Evolutionary conservation across 2,797 vertebrate genomes (phyloP).

Genomic region (Sphenopsis melanotis): DNA sequence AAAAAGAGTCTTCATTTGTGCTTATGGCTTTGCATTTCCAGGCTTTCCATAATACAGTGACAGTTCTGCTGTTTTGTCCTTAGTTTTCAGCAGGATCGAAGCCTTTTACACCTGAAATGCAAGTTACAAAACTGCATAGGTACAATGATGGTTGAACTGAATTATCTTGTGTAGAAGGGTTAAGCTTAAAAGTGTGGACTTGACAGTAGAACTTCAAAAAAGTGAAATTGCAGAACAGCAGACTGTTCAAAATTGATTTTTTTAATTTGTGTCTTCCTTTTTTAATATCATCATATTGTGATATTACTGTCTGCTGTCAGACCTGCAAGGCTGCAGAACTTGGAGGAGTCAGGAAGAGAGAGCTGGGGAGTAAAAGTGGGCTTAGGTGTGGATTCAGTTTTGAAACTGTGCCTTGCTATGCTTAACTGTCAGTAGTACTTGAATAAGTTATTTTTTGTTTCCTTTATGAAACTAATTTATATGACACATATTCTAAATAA

Average conservation of each 20-base stretch:
- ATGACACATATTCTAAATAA: neutral
- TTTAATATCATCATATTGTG: neutral
- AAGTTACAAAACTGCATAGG: neutral
- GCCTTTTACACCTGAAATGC: neutral
- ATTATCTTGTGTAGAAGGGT: neutral
- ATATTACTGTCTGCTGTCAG: neutral
- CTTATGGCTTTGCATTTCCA: neutral
- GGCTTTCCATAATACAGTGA: neutral
- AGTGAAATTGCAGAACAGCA: neutral
- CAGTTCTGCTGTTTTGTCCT: neutral
- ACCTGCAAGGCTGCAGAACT: neutral
- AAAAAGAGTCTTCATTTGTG: neutral
- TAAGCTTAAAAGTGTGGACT: neutral
- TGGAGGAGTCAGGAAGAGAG: neutral
- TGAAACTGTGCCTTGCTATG: neutral
- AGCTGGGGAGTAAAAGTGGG: neutral
- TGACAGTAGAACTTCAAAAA: neutral
- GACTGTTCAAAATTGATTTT: neutral
- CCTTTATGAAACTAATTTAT: neutral
- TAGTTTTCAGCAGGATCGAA: neutral
- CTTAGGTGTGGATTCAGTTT: neutral
- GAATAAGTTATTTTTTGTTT: neutral
- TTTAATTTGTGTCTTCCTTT: fast-evolving
- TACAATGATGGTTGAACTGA: fast-evolving
- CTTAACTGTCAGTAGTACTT: neutral